Evolutionary conservation across 2,113 vertebrate species (phyloP).

Genomic region (Theristicus caerulescens): DNA sequence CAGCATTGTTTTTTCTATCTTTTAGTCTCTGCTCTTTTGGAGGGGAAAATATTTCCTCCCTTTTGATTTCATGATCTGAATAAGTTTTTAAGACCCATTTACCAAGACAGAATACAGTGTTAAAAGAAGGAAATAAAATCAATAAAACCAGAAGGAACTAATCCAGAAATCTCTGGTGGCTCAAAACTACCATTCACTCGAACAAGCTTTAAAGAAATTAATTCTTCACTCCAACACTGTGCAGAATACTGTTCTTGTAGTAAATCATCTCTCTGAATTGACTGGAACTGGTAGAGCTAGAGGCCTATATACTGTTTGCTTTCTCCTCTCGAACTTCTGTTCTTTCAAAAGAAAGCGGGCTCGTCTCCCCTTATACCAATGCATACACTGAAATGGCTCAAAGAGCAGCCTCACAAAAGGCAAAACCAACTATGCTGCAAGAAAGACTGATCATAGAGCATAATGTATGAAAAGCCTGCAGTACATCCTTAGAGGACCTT

Average conservation of each 20-base stretch:
- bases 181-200: not conserved
- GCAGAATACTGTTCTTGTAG: not conserved
- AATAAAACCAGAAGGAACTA: not conserved
- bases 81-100: slow-evolving; percentile 17
- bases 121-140: not conserved
- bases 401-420: not conserved
- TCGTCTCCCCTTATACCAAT: not conserved
- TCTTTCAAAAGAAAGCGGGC: not conserved
- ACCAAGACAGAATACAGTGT: not conserved
- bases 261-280: not conserved
- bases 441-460: not conserved
- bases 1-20: not conserved
- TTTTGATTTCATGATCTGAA: slow-evolving; percentile 30
- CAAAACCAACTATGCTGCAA: not conserved
- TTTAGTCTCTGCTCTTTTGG: not conserved
- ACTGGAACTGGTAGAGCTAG: not conserved
- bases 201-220: not conserved
- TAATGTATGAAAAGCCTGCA: not conserved
- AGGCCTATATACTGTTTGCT: not conserved
- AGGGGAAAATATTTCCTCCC: slow-evolving; percentile 44
- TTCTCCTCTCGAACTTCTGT: not conserved
- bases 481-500: not conserved
- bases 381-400: fast-evolving
- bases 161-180: not conserved
- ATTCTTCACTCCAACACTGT: not conserved